Conservation (phyloP, 2,888 invertebrate genomes). For the Cryptophagus acutangulus region DNA sequence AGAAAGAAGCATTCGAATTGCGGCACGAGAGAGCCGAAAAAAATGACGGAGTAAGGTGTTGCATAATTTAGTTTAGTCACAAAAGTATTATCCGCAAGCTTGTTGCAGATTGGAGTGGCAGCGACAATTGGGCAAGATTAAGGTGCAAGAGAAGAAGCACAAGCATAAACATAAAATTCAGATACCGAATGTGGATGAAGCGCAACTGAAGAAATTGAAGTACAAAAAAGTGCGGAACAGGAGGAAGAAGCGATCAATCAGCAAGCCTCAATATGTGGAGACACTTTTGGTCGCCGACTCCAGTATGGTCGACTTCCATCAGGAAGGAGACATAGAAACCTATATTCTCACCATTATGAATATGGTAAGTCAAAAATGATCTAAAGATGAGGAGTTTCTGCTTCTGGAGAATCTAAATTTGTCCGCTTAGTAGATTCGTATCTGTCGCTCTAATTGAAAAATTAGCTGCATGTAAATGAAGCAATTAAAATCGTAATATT, state of each 20-base stretch:
- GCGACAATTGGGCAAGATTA: conserved; percentile 48
- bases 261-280: conserved; percentile 75
- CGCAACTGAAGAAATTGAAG: conserved; percentile 44
- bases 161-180: conserved; percentile 32
- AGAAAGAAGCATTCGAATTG: conserved; percentile 52
- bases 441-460: no score
- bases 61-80: neutral
- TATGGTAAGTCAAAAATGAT: conserved; percentile 57
- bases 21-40: conserved; percentile 54
- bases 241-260: conserved; percentile 58
- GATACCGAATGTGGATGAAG: conserved; percentile 41
- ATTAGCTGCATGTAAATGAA: no score
- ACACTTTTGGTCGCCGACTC: conserved; percentile 82
- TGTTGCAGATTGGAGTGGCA: conserved; percentile 57
- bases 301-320: conserved; percentile 82
- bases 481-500: no score
- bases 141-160: conserved; percentile 48
- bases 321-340: conserved; percentile 72
- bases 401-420: neutral
- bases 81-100: neutral
- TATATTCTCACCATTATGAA: conserved; percentile 91
- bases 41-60: conserved; percentile 47
- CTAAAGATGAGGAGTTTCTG: neutral
- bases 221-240: conserved; percentile 37
- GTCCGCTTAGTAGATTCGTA: conserved; percentile 4